These are phyloP conservation scores for Watsonalla binaria DNA, from an alignment of 2,888 invertebrate genomes.

Conservation along the genomic window DNA sequence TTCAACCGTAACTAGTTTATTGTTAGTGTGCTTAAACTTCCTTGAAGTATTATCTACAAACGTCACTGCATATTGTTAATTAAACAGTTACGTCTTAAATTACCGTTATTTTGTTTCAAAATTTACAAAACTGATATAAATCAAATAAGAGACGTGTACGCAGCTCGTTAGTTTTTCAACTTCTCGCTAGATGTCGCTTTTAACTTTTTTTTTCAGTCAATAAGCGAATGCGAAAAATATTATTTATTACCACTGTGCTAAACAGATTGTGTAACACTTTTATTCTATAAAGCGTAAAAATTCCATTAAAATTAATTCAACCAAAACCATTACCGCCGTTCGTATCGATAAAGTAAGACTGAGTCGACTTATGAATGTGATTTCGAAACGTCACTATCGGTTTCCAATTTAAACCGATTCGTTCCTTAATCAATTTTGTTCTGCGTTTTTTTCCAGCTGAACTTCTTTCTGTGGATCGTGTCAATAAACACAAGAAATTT, in stretches of 20 bases:
- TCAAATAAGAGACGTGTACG: conserved; percentile 59
- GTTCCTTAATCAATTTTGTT: conserved; percentile 78
- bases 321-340: conserved; percentile 73
- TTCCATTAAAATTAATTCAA: conserved; percentile 78
- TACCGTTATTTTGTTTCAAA: background rate
- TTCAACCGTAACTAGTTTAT: conserved; percentile 61
- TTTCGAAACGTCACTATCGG: conserved; percentile 78
- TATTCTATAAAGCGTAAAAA: conserved; percentile 76
- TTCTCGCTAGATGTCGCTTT: conserved; percentile 53
- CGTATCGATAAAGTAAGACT: conserved; percentile 77
- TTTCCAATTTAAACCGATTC: conserved; percentile 79
- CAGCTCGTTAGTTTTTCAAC: conserved; percentile 39
- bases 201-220: conserved; percentile 27
- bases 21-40: conserved; percentile 62
- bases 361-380: conserved; percentile 76
- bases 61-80: conserved; percentile 48
- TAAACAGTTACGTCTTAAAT: conserved; percentile 26
- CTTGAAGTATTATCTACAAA: conserved; percentile 53
- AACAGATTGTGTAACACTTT: conserved; percentile 74
- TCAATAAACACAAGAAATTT: conserved; percentile 50
- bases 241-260: conserved; percentile 66
- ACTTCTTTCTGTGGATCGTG: conserved; percentile 59
- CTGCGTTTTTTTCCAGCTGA: conserved; percentile 64
- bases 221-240: conserved; percentile 34
- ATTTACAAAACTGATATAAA: conserved; percentile 20